phyloP scores from a whole-genome alignment of 2,113 vertebrate genomes.

The Hemibagrus wyckioides region DNA sequence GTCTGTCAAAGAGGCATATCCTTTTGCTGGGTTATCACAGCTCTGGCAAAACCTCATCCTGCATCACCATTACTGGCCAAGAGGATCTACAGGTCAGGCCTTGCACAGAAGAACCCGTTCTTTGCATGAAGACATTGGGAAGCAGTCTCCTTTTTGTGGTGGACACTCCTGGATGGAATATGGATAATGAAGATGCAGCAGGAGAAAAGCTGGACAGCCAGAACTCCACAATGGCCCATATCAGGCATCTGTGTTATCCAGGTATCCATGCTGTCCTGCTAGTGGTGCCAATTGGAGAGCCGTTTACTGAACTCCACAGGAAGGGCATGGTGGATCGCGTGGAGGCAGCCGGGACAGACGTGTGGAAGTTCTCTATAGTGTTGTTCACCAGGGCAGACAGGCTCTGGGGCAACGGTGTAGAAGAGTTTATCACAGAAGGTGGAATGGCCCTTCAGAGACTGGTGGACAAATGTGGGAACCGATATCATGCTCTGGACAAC shows the following conservation, averaged over 20 bases:
- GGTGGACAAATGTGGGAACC: slow-evolving; percentile 74
- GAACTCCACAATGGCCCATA: slow-evolving; percentile 12
- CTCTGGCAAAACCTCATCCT: slow-evolving; percentile 63
- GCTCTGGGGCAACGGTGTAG: slow-evolving; percentile 69
- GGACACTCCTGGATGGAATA: slow-evolving; percentile 50
- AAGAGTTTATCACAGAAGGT: slow-evolving; percentile 72
- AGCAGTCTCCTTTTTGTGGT: slow-evolving; percentile 25
- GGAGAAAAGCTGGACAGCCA: slow-evolving; percentile 23
- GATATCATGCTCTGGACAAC: slow-evolving; percentile 75
- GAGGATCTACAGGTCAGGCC: background rate
- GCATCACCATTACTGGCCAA: slow-evolving; percentile 70
- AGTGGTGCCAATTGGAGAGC: slow-evolving; percentile 68
- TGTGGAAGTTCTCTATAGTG: slow-evolving; percentile 75
- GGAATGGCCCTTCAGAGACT: slow-evolving; percentile 73
- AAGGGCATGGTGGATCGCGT: slow-evolving; percentile 69
- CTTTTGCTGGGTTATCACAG: slow-evolving; percentile 46
- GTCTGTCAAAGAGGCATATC: slow-evolving; percentile 22
- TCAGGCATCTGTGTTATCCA: slow-evolving; percentile 66
- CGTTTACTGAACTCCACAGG: slow-evolving; percentile 67
- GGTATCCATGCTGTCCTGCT: slow-evolving; percentile 73
- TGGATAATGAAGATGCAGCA: slow-evolving; percentile 10
- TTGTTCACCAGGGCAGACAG: slow-evolving; percentile 72
- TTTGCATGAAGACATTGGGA: slow-evolving; percentile 32
- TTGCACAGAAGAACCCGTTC: slow-evolving; percentile 22
- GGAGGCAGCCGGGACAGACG: slow-evolving; percentile 67